These are phyloP conservation scores for Leucosticte australis DNA, from an alignment of 2,113 vertebrate genomes.

Conservation along the genomic window DNA sequence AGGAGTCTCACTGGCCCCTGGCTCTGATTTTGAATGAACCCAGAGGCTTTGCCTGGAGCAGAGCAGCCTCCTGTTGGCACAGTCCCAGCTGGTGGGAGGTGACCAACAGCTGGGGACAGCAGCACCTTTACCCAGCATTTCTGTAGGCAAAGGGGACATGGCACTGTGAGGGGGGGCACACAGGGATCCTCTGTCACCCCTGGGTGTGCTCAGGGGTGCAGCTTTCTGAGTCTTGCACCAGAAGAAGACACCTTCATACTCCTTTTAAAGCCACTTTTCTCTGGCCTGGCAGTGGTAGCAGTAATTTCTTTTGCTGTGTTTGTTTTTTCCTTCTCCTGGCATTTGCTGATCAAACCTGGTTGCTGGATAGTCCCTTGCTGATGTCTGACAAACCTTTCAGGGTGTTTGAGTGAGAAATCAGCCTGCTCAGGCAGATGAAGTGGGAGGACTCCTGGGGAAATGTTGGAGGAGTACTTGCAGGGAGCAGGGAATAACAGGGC, in stretches of 20 bases:
- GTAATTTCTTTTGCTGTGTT: neutral
- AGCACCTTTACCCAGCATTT: neutral
- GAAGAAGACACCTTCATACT: neutral
- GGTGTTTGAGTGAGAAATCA: neutral
- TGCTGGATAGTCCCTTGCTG: neutral
- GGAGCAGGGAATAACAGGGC: neutral
- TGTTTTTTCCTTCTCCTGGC: neutral
- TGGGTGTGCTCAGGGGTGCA: neutral
- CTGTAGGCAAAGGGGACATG: neutral
- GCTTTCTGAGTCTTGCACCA: neutral
- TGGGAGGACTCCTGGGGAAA: neutral
- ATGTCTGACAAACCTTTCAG: neutral
- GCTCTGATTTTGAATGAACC: neutral
- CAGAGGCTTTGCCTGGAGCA: neutral
- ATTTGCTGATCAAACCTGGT: neutral
- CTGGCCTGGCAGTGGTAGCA: neutral
- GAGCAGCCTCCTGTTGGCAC: neutral
- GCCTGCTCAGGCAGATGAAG: neutral
- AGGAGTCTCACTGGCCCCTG: neutral
- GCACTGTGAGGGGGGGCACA: fast-evolving
- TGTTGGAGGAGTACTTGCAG: neutral
- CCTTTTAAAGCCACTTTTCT: neutral
- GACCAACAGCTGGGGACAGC: neutral
- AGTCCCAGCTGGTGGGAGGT: neutral
- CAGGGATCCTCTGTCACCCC: neutral